Conservation (phyloP, 1,140 invertebrate species). For the Gonioctena quinquepunctata region DNA sequence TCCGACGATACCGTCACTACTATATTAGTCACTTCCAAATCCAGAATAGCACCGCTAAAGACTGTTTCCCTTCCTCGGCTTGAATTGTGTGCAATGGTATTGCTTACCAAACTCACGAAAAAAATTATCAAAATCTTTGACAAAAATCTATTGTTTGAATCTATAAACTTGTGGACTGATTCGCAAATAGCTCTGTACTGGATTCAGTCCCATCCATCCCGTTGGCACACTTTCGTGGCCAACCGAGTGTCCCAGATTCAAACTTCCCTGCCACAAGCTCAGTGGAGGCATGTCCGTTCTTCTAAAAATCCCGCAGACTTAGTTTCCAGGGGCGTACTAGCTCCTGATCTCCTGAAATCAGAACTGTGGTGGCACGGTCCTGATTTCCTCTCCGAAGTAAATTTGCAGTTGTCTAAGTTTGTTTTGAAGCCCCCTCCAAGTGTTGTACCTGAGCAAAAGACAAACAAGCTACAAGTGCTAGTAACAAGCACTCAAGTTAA, state of each 20-base stretch:
- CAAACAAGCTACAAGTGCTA: not conserved
- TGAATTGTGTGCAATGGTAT: conserved; percentile 28
- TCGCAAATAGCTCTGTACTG: conserved; percentile 7
- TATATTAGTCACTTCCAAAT: conserved; percentile 29
- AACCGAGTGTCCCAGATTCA: conserved; percentile 31
- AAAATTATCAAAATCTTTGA: not conserved
- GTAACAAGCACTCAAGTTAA: not conserved
- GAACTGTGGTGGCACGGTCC: conserved; percentile 17
- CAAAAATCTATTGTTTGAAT: not conserved
- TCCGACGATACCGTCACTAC: not conserved
- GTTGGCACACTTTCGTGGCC: conserved; percentile 27
- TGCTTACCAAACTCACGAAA: conserved; percentile 12
- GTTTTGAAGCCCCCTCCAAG: not conserved
- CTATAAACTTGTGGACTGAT: not conserved
- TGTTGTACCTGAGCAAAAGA: conserved; percentile 8
- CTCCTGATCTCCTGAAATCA: not conserved
- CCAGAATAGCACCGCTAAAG: conserved; percentile 40
- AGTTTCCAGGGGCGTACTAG: conserved; percentile 39
- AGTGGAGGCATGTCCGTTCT: conserved; percentile 47
- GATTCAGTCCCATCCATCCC: conserved; percentile 1
- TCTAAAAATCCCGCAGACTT: conserved; percentile 50
- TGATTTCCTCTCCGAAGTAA: conserved; percentile 13
- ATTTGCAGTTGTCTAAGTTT: not conserved
- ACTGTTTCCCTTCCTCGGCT: conserved; percentile 35
- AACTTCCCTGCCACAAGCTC: conserved; percentile 12